Conservation (phyloP, 2,888 invertebrate genomes). For the Auanema freiburgensis region DNA sequence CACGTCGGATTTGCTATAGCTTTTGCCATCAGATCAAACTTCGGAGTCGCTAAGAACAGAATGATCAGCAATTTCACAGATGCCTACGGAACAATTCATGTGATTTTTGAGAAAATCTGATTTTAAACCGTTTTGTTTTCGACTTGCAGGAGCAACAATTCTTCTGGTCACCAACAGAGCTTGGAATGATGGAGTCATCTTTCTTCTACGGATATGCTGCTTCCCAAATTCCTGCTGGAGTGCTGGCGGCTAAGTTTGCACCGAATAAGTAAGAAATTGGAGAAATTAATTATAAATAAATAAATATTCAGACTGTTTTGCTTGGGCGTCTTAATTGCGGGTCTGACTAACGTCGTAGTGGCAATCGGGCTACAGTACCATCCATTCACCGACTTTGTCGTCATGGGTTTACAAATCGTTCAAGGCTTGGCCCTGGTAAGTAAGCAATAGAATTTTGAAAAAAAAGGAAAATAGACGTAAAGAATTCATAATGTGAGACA, state of each 20-base stretch:
- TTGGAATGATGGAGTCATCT: conserved; percentile 87
- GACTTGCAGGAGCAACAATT: conserved; percentile 42
- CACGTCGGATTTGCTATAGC: conserved; percentile 61
- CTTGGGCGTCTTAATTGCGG: conserved; percentile 85
- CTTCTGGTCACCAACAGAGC: conserved; percentile 49
- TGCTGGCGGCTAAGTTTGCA: conserved; percentile 90
- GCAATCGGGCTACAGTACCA: conserved; percentile 80
- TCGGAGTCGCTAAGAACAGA: conserved; percentile 88
- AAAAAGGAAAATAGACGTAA: background rate
- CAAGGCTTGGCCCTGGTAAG: conserved; percentile 81
- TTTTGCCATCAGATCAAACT: conserved; percentile 72
- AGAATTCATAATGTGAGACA: background rate
- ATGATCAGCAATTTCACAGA: conserved; percentile 66
- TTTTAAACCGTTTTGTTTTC: conserved; percentile 5
- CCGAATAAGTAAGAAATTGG: conserved; percentile 76
- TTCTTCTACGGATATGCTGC: conserved; percentile 97
- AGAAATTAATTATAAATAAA: background rate
- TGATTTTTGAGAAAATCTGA: conserved; percentile 15
- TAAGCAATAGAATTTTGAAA: background rate
- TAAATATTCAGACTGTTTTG: conserved; percentile 81
- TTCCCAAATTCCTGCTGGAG: conserved; percentile 96
- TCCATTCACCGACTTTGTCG: conserved; percentile 74
- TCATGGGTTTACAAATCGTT: conserved; percentile 84
- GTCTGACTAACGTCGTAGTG: conserved; percentile 87
- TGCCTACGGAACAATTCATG: conserved; percentile 44